Evolutionary conservation across 92 coral and sea anemone species (phyloP).

Genomic region (Epizoanthus stellaris): DNA sequence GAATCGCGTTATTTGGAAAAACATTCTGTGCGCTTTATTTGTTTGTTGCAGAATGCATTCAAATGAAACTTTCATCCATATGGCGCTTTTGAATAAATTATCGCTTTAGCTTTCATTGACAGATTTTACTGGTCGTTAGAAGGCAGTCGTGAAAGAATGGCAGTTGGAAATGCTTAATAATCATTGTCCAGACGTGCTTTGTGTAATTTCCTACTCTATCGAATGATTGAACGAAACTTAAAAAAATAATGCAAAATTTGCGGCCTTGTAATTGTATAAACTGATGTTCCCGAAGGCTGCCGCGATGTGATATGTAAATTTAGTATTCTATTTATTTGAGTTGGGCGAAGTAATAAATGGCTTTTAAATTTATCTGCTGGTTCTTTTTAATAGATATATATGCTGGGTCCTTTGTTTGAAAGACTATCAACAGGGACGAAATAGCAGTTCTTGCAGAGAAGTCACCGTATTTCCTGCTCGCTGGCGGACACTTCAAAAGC

Average conservation of each 20-base stretch:
- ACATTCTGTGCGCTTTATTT: conserved; percentile 30
- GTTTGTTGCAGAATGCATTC: conserved; percentile 46
- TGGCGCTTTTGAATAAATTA: conserved; percentile 53
- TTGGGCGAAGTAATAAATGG: conserved; percentile 29
- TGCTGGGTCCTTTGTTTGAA: conserved; percentile 34
- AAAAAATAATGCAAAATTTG: conserved; percentile 22
- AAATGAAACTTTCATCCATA: conserved; percentile 49
- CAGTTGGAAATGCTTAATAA: conserved; percentile 45
- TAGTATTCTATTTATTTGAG: not conserved
- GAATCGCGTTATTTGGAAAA: conserved; percentile 41
- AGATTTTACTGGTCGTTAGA: conserved; percentile 51
- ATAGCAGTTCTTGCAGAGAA: conserved; percentile 10
- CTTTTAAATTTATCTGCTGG: conserved; percentile 45
- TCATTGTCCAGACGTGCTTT: conserved; percentile 28
- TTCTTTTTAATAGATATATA: conserved; percentile 40
- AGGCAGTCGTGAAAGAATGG: conserved; percentile 40
- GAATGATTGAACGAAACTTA: not conserved
- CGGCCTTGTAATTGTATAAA: conserved; percentile 8
- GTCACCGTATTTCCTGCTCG: not conserved
- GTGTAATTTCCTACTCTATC: conserved; percentile 24
- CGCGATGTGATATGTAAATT: conserved; percentile 25
- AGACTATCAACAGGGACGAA: conserved; percentile 20
- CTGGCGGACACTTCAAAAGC: not conserved
- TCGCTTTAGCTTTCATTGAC: conserved; percentile 41
- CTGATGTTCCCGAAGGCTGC: conserved; percentile 16